Evolutionary conservation across 2,888 invertebrate species (phyloP).

Genomic region (Melieria picta): DNA sequence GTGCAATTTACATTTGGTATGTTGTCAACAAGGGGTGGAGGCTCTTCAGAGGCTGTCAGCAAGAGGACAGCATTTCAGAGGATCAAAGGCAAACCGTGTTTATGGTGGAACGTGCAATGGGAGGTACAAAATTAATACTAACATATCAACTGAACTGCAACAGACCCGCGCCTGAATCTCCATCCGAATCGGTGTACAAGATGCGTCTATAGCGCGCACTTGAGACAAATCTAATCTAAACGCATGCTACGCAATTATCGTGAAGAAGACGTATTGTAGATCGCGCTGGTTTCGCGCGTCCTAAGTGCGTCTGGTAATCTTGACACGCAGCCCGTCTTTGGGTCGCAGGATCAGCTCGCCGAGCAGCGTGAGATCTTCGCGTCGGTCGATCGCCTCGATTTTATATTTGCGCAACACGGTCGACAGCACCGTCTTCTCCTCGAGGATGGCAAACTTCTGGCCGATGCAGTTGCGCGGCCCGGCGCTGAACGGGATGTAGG

Average conservation of each 20-base stretch:
- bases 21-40: no score
- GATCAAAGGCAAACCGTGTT: no score
- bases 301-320: constrained; percentile 59
- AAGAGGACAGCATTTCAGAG: no score
- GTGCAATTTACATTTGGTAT: no score
- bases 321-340: constrained; percentile 69
- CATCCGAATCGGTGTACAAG: no score
- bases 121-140: no score
- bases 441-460: constrained; percentile 71
- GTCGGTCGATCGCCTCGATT: constrained; percentile 69
- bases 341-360: constrained; percentile 73
- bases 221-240: neutral
- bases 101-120: no score
- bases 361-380: constrained; percentile 69
- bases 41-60: no score
- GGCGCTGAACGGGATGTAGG: constrained; percentile 77
- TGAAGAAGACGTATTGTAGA: neutral
- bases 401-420: constrained; percentile 70
- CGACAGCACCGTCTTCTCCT: constrained; percentile 71
- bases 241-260: neutral
- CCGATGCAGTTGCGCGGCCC: constrained; percentile 72
- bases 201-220: no score
- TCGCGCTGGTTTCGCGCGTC: no score
- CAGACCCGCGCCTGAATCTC: no score
- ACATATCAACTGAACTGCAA: no score